Base-by-base conservation (phyloP, 2,888 invertebrate genomes). In the Kryphioiulus occultus region DNA sequence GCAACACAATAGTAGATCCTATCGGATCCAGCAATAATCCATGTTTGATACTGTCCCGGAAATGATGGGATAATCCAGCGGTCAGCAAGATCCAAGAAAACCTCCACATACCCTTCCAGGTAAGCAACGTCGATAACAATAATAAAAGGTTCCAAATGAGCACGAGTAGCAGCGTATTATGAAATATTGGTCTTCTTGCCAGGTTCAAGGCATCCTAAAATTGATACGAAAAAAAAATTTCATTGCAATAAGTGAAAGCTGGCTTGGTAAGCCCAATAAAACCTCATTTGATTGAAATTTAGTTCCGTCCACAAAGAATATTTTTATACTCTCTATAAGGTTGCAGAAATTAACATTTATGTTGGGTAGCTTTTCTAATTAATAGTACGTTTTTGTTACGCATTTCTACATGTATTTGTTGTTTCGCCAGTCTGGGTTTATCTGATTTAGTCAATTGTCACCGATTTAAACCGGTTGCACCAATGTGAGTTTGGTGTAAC, bases 31-130 rank as follows among this genome's bases (percentile, higher is more conserved):
- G 91, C 95, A 95, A 96, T 88, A 94, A 93, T 19, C 96, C 96
- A 89, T 95, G 93, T 89, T 95, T 93, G 17, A 94, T 93, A 0
- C 94, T 95, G 92, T 96, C 96, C 89, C 96, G 92, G 26, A 95
- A 93, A 91, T 96, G 96, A 92, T 96, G 96, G 88, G 95, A 95
- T 15, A 94, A 91, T 91, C 95, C 94, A 83, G 95, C 94, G 88
- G 94, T 93, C 4, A 94, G 91, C 59, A 95, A 91, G 22, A 95
- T 93, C 93, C 93, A 93, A 26, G 92, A 92, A 88, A 92, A 92
- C 86, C 92, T 91, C 89, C 92, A 91, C 9, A 92, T 88, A 78
- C 89, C 90, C 85, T 91, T 90, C 82, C 89, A 59, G 47, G 78
- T 83, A 19, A 85, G 68, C n/a, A 82, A 22, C 35, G 78, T 85